These are phyloP conservation scores for Kryptopterus vitreolus DNA, from an alignment of 2,797 vertebrate species.

Conservation along the genomic window DNA sequence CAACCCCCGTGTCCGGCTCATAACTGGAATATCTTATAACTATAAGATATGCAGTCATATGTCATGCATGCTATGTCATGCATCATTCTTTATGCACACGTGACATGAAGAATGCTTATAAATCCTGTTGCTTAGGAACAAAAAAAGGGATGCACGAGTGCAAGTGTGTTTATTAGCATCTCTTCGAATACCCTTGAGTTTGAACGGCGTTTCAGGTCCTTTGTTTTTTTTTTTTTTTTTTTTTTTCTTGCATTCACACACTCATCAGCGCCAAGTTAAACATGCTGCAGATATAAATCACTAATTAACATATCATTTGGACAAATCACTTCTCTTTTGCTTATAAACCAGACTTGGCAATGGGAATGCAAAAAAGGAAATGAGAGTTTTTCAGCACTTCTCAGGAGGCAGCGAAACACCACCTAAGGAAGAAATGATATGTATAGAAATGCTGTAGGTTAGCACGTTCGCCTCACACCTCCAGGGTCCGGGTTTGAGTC, in stretches of 20 bases:
- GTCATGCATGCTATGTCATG: too few species aligned
- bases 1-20: too few species aligned
- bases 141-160: background rate
- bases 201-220: constrained; percentile 31
- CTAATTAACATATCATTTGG: constrained; percentile 58
- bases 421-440: constrained; percentile 18
- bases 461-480: too few species aligned
- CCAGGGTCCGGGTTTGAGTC: too few species aligned
- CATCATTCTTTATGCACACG: background rate
- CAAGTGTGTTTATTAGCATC: constrained; percentile 11
- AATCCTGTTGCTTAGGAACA: background rate
- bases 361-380: constrained; percentile 50
- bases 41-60: too few species aligned
- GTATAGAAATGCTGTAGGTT: constrained; percentile 1
- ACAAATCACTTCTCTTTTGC: constrained; percentile 52
- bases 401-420: constrained; percentile 9
- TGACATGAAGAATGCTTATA: background rate
- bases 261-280: constrained; percentile 62
- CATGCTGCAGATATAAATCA: constrained; percentile 53
- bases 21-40: too few species aligned
- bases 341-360: constrained; percentile 28
- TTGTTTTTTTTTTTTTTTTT: constrained; percentile 24
- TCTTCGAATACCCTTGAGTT: background rate
- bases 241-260: constrained; percentile 38
- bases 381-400: constrained; percentile 41